Evolutionary conservation across 2,888 invertebrate species (phyloP).

Genomic region (Dryocosmus kuriphilus): DNA sequence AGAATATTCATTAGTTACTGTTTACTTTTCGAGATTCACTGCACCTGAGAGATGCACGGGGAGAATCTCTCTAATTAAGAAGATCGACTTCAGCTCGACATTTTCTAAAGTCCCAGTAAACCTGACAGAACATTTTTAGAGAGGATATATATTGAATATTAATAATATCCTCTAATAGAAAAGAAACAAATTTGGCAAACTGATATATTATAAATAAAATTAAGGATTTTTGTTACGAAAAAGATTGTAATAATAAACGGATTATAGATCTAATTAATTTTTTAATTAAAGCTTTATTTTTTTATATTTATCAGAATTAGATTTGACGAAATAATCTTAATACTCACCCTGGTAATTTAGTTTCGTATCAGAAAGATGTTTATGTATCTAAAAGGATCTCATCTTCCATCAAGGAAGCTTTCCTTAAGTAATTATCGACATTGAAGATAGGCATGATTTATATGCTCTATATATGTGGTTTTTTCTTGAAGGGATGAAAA

Average conservation of each 20-base stretch:
- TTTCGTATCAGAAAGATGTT: not conserved
- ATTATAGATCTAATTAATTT: not conserved
- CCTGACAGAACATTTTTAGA: too few relatives aligned
- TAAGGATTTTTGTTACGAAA: not conserved
- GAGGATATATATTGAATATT: not conserved
- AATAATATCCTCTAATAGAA: too few relatives aligned
- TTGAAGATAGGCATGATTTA: not conserved
- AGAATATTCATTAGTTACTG: slow-evolving; percentile 15
- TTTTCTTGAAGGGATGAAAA: not conserved
- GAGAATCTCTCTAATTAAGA: too few relatives aligned
- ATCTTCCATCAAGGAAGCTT: not conserved
- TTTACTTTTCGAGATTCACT: not conserved
- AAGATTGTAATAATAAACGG: not conserved
- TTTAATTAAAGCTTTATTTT: not conserved
- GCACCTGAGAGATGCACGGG: too few relatives aligned
- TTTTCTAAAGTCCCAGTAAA: too few relatives aligned
- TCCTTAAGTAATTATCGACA: not conserved
- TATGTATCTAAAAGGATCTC: not conserved
- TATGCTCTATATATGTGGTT: not conserved
- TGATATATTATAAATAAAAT: not conserved
- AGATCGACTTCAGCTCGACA: too few relatives aligned
- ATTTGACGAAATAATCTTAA: not conserved
- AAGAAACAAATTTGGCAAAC: too few relatives aligned
- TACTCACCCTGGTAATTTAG: not conserved
- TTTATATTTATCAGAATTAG: not conserved